phyloP scores from a whole-genome alignment of 23 tunicate genomes.

The Styela plicata region DNA sequence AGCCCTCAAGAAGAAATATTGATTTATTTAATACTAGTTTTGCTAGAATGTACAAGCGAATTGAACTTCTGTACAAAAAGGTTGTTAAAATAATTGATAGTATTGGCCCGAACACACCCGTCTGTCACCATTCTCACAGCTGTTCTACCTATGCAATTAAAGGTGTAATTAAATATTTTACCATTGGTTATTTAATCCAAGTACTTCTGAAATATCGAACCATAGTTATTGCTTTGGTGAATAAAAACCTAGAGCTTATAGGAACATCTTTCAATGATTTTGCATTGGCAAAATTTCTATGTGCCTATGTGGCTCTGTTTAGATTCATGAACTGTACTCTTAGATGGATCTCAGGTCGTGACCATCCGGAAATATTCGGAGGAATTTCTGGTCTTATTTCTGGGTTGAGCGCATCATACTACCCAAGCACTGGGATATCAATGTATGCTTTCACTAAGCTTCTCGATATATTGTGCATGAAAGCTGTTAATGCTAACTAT shows the following conservation, averaged over 20 bases:
- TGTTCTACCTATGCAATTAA: conserved; percentile 1
- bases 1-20: neutral
- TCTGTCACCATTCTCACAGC: neutral
- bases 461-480: conserved; percentile 41
- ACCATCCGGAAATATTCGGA: conserved; percentile 55
- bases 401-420: conserved; percentile 48
- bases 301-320: conserved; percentile 33
- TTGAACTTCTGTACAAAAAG: neutral
- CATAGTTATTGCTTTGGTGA: neutral
- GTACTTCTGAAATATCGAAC: conserved; percentile 5
- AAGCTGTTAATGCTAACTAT: conserved; percentile 22
- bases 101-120: neutral
- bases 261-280: neutral
- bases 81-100: neutral
- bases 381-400: conserved; percentile 53
- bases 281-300: conserved; percentile 27
- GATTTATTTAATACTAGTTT: neutral
- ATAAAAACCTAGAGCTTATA: neutral
- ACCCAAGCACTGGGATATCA: conserved; percentile 60
- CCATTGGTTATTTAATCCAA: conserved; percentile 41
- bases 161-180: conserved; percentile 30
- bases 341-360: conserved; percentile 45
- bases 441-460: conserved; percentile 55
- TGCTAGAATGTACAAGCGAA: neutral
- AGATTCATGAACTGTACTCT: conserved; percentile 43